Evolutionary conservation across 1,140 invertebrate species (phyloP), one percentile per base, ranked within the genome.

Genomic region (Neotoxoptera formosana): DNA sequence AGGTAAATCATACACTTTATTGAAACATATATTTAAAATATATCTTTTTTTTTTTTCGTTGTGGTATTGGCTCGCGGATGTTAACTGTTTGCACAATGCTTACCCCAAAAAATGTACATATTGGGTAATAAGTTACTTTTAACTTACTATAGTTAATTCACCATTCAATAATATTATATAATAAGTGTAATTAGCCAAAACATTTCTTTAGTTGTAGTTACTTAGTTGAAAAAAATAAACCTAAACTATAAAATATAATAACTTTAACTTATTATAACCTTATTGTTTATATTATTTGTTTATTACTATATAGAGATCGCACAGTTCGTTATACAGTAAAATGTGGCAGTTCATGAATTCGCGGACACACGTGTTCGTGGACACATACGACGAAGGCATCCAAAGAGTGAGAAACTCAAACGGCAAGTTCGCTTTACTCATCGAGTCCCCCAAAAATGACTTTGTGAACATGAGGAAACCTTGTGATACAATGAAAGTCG

Each of bases 271-370:
- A 21, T 53, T 53, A 7, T 76, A 76, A n/a, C 17, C 14, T 4
- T n/a, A n/a, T n/a, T n/a, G 4, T 30, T 76, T n/a, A 76, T 76
- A 76, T 34, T 84, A n/a, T 87, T 45, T 87, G n/a, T 41, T 87
- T 0, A n/a, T 87, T 30, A 81, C n/a, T 25, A 96, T 95, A 11
- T 95, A 99, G 98, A 96, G 97, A 95, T 99, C 98, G 8, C 97
- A 98, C 95, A 98, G 99, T 93, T 96, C 97, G 76, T 96, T 98
- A 4, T 99, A 99, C 95, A 97, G 97, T 95, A 97, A 98, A 95
- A 99, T 99, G 99, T 99, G 98, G 98, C 97, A 98, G 94, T 99
- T 98, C 94, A 99, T 99, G 98, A 97, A 97, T 94, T 96, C 97
- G 23, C 96, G 97, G 94, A 97, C 97, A 94, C 96, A 98, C 94